Conservation (phyloP, 2,888 invertebrate genomes). For the Trichacis sp. region DNA sequence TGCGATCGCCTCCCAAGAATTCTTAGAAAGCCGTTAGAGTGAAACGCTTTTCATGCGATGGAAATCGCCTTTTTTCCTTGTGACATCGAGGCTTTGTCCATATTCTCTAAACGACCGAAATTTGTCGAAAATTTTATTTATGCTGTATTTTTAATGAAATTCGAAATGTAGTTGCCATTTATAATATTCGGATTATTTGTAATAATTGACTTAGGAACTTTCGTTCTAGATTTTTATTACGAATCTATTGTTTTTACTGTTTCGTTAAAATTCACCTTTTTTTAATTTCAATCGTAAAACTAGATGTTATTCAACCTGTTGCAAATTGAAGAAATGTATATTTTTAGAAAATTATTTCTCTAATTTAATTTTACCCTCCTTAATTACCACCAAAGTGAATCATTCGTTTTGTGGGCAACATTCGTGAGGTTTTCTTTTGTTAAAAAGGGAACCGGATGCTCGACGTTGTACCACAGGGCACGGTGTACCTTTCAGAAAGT, state of each 20-base stretch:
- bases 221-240: too few relatives aligned
- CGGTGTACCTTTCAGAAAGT: constrained; percentile 42
- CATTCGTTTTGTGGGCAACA: neutral
- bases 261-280: too few relatives aligned
- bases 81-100: neutral
- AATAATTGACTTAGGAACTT: neutral
- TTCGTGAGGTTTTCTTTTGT: constrained; percentile 1
- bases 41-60: neutral
- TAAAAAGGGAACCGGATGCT: constrained; percentile 7
- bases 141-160: neutral
- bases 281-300: too few relatives aligned
- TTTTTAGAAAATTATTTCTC: neutral
- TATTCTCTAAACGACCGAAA: neutral
- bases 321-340: neutral
- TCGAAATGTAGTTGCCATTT: neutral
- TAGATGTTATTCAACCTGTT: neutral
- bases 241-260: too few relatives aligned
- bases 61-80: neutral
- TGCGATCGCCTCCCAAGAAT: constrained; percentile 1
- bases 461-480: neutral
- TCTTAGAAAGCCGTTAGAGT: constrained; percentile 1
- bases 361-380: too few relatives aligned
- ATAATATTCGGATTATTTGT: too few relatives aligned
- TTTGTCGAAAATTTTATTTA: neutral
- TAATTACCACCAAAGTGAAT: constrained; percentile 1